phyloP scores from a whole-genome alignment of 2,888 invertebrate species.

The Brachyopa scutellaris region DNA sequence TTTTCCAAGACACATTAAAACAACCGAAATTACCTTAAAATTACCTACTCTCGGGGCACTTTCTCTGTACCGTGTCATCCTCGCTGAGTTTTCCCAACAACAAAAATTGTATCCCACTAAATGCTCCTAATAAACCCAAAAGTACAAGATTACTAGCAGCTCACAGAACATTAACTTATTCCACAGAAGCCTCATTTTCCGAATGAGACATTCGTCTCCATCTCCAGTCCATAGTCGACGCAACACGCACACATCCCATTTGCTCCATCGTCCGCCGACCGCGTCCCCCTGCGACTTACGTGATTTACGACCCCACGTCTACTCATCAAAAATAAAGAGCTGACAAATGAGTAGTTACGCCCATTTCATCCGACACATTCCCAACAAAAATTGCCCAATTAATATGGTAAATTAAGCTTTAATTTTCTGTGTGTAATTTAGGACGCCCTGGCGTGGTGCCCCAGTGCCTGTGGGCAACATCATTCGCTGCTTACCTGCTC shows the following conservation, averaged over 20 bases:
- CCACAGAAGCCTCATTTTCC: slow-evolving; percentile 38
- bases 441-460: slow-evolving; percentile 31
- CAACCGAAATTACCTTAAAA: slow-evolving; percentile 21
- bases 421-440: slow-evolving; percentile 41
- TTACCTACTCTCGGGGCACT: slow-evolving; percentile 8
- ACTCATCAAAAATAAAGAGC: slow-evolving; percentile 58
- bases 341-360: slow-evolving; percentile 59
- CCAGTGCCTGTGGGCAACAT: slow-evolving; percentile 24
- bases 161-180: slow-evolving; percentile 35
- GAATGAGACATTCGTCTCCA: slow-evolving; percentile 23
- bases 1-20: slow-evolving; percentile 3
- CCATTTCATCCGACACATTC: slow-evolving; percentile 39
- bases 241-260: slow-evolving; percentile 22
- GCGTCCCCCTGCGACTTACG: slow-evolving; percentile 11
- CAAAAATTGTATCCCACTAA: slow-evolving; percentile 33
- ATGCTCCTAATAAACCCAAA: slow-evolving; percentile 39
- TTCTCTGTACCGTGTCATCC: neutral
- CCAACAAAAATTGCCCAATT: slow-evolving; percentile 54
- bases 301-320: slow-evolving; percentile 48
- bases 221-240: neutral
- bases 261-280: neutral
- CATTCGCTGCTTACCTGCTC: slow-evolving; percentile 35
- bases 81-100: neutral
- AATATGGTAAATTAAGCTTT: slow-evolving; percentile 56
- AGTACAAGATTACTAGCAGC: slow-evolving; percentile 26